phyloP scores from a whole-genome alignment of 2,888 invertebrate species.

The Oithona nana region DNA sequence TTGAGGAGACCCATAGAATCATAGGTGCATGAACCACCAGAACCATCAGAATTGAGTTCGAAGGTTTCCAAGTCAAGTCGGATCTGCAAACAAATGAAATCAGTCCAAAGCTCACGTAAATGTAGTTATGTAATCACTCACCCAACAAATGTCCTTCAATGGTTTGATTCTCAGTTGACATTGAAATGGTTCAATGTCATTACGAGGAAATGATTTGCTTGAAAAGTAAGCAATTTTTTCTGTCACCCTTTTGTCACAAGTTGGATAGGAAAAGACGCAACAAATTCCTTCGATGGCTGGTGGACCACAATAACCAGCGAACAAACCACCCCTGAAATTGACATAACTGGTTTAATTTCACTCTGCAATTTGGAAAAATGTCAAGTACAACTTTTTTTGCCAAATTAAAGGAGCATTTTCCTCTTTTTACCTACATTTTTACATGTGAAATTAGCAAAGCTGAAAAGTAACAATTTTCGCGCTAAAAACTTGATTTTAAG shows the following conservation, averaged over 20 bases:
- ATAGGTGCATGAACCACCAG: not conserved
- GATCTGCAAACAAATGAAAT: not conserved
- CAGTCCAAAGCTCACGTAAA: too few relatives aligned
- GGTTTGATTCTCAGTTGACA: not conserved
- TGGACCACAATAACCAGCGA: not conserved
- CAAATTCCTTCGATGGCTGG: not conserved
- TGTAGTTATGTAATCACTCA: too few relatives aligned
- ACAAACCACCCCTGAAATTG: not conserved
- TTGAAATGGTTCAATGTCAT: not conserved
- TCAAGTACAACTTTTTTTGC: too few relatives aligned
- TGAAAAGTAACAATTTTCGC: too few relatives aligned
- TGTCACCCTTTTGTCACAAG: not conserved
- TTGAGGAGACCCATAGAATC: not conserved
- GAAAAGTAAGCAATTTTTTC: not conserved
- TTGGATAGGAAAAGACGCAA: not conserved
- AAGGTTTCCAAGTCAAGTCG: not conserved
- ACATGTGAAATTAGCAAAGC: too few relatives aligned
- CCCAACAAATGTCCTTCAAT: not conserved
- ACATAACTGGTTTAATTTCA: too few relatives aligned
- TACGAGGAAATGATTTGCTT: not conserved
- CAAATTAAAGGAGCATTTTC: too few relatives aligned
- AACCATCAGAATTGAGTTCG: not conserved
- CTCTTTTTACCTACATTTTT: too few relatives aligned
- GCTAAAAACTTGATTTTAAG: too few relatives aligned
- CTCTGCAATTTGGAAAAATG: too few relatives aligned